Percentiles rank a stretch among this genome's conserved stretches.
Evolutionary conservation across 2,797 vertebrate genomes (phyloP).

Genomic region (Spatula versicolor): DNA sequence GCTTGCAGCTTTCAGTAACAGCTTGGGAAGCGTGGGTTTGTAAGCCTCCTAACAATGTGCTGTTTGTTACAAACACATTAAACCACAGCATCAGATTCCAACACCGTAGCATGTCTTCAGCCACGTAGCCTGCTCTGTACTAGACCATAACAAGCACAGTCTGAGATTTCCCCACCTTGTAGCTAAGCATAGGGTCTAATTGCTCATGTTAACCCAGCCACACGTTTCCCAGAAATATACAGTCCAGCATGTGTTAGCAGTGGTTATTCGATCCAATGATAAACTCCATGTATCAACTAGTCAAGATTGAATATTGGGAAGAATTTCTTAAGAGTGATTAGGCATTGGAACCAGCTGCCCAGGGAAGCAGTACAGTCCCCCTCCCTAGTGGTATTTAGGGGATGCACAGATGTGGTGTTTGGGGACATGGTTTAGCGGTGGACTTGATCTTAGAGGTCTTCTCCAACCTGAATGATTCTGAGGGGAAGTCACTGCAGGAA

Average conservation of each 20-base stretch:
- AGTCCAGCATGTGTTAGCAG: background rate
- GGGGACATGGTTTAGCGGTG: no score
- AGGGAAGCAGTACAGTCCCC: no score
- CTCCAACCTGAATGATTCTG: no score
- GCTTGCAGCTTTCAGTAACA: background rate
- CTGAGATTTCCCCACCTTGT: background rate
- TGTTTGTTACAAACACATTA: background rate
- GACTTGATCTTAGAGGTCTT: no score
- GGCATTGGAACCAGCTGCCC: no score
- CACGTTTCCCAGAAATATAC: background rate
- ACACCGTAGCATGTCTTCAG: rapidly evolving
- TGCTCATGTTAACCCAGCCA: background rate
- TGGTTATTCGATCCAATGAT: background rate
- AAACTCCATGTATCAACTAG: background rate
- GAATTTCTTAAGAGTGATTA: no score
- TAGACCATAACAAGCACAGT: background rate
- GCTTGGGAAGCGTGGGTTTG: background rate
- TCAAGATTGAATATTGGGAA: background rate
- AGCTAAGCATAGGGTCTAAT: background rate
- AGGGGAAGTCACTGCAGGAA: background rate
- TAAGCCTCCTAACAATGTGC: background rate
- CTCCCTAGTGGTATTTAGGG: no score
- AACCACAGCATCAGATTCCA: rapidly evolving
- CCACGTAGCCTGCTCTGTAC: background rate
- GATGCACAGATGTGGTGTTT: no score